Conservation (phyloP, 1,140 invertebrate genomes). For the Brachionus sp. region DNA sequence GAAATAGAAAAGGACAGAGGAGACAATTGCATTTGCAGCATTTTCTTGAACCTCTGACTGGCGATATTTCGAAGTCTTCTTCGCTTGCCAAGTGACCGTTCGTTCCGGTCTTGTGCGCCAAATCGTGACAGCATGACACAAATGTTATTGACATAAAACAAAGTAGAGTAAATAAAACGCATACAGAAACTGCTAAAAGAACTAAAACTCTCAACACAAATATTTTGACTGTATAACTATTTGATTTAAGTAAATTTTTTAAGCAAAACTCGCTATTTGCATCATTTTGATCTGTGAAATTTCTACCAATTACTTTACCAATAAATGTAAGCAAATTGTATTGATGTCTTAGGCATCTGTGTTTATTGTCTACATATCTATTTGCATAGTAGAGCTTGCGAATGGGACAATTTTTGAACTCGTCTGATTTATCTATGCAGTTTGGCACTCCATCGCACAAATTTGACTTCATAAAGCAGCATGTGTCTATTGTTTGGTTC, state of each 20-base stretch:
- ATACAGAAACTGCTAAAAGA: background rate
- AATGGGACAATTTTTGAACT: constrained; percentile 43
- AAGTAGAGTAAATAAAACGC: constrained; percentile 8
- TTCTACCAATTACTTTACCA: background rate
- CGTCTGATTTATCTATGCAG: constrained; percentile 34
- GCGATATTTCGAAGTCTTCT: constrained; percentile 21
- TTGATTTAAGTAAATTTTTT: constrained; percentile 15
- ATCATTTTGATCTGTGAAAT: constrained; percentile 17
- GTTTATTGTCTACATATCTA: constrained; percentile 30
- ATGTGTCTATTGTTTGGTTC: constrained; percentile 1
- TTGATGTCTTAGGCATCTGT: constrained; percentile 33
- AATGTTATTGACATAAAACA: constrained; percentile 12
- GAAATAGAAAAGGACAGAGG: constrained; percentile 38
- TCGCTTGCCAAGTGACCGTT: constrained; percentile 4
- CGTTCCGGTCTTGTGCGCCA: background rate
- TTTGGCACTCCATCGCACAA: constrained; percentile 33
- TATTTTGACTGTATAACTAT: constrained; percentile 27
- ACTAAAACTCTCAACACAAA: constrained; percentile 8
- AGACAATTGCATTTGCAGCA: constrained; percentile 43
- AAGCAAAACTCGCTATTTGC: constrained; percentile 23
- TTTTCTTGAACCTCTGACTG: background rate
- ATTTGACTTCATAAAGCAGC: constrained; percentile 14
- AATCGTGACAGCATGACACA: constrained; percentile 19
- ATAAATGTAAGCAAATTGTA: constrained; percentile 37
- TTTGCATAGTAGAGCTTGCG: constrained; percentile 28